Evolutionary conservation across 2,113 vertebrate genomes (phyloP).

Genomic region (Talpa occidentalis): DNA sequence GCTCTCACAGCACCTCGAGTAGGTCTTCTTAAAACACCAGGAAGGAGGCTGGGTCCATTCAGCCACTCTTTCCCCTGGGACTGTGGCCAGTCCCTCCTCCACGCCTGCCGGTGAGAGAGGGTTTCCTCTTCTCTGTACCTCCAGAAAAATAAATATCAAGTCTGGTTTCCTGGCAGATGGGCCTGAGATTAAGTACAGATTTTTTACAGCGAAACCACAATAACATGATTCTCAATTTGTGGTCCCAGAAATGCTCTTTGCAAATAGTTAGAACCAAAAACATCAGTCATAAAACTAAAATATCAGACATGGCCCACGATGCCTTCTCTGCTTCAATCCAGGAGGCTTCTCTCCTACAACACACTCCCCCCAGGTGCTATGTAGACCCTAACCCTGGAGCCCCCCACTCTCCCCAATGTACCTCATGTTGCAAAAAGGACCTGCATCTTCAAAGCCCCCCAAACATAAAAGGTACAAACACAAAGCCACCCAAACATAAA

Average conservation of each 20-base stretch:
- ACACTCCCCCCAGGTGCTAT: neutral
- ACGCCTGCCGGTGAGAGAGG: too few species aligned
- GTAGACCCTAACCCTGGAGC: neutral
- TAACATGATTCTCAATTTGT: neutral
- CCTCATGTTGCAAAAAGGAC: neutral
- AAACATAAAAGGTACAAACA: neutral
- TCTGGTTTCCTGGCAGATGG: neutral
- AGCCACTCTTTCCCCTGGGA: neutral
- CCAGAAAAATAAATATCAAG: neutral
- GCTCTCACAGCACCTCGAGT: neutral
- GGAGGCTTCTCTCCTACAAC: neutral
- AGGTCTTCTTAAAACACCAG: neutral
- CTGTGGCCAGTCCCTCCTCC: neutral
- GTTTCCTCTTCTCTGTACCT: neutral
- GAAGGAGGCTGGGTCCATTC: neutral
- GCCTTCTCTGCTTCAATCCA: neutral
- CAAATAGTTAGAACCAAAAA: slow-evolving; percentile 11
- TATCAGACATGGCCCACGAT: neutral
- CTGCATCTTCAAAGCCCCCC: neutral
- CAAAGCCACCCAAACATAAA: neutral
- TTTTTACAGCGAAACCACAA: neutral
- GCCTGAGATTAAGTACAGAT: neutral
- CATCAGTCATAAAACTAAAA: neutral
- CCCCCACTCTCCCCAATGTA: neutral
- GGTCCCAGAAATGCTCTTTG: neutral